These are phyloP conservation scores for Gymnocheta viridis DNA, from an alignment of 2,888 invertebrate genomes.

Conservation along the genomic window DNA sequence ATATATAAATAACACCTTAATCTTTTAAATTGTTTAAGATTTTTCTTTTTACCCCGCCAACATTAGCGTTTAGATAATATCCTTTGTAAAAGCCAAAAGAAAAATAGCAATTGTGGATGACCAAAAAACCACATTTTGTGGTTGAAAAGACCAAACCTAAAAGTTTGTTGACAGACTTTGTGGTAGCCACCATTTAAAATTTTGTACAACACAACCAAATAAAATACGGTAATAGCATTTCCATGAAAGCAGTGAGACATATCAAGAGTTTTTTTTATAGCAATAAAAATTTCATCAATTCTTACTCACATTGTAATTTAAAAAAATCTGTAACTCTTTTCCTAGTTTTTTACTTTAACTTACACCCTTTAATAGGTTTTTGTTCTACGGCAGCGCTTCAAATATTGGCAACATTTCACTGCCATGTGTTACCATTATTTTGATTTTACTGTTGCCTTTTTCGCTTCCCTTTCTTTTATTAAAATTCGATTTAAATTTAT, in stretches of 20 bases:
- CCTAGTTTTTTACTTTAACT: not conserved
- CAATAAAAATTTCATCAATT: conserved; percentile 38
- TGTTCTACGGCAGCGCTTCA: not conserved
- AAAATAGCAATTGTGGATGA: conserved; percentile 26
- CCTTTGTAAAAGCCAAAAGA: not conserved
- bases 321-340: conserved; percentile 6
- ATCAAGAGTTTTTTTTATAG: not conserved
- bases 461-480: not conserved
- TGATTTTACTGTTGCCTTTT: not conserved
- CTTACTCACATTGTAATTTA: conserved; percentile 17
- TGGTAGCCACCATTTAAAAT: conserved; percentile 21
- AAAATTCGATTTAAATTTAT: conserved; percentile 66
- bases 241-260: not conserved
- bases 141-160: conserved; percentile 31
- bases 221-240: not conserved
- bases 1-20: not conserved
- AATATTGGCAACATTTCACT: conserved; percentile 33
- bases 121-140: conserved; percentile 57
- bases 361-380: conserved; percentile 11
- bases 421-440: conserved; percentile 49
- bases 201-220: not conserved
- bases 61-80: not conserved
- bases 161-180: conserved; percentile 20
- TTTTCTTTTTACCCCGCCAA: not conserved
- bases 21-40: not conserved